Base-by-base conservation (phyloP, 2,888 invertebrate genomes). In the Monoplex corrugatus region DNA sequence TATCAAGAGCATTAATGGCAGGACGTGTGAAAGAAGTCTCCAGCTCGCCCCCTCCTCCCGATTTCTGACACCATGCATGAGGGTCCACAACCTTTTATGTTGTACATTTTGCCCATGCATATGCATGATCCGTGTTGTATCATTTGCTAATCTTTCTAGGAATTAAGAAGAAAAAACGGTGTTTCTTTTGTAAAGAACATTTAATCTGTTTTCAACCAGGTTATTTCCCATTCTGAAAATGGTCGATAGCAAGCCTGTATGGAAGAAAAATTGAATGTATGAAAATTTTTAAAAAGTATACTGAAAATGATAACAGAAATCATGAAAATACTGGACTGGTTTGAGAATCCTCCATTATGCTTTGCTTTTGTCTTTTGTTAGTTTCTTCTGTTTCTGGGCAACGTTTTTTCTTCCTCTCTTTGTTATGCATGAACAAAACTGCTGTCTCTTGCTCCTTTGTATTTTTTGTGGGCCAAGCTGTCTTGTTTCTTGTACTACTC, bases 281-380 rank as follows among this genome's bases (percentile, higher is more conserved):
- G n/a, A n/a, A n/a, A n/a, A n/a, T n/a, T n/a, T n/a, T 16, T 28
- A 16, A n/a, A 68, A 23, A n/a, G 28, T 3, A 1, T 68, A 23
- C 10, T 16, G 75, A 75, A 8, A 75, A 35, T 10, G 16, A 75
- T 10, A 75, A 35, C 32, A 19, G 2, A 32, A 40, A 78, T 40
- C 6, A n/a, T 6, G 23, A 3, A 78, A 23, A 40, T 40, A 43
- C 23, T 6, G 2, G 23, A 57, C 45, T 84, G 84, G 57, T 84
- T 84, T 84, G 50, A 84, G 84, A 84, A 84, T 84, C 84, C 84
- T 84, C 45, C 84, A 84, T 13, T 38, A 35, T 23, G 84, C 84
- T 84, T 84, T 13, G 78, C 78, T 28, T 43, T 10, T 80, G 78
- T 80, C 72, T 80, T 80, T 80, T 43, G 43, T 32, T 80, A 10